These are phyloP conservation scores for Drosophila sordidapex DNA, from an alignment of 2,888 invertebrate genomes.

Conservation along the genomic window DNA sequence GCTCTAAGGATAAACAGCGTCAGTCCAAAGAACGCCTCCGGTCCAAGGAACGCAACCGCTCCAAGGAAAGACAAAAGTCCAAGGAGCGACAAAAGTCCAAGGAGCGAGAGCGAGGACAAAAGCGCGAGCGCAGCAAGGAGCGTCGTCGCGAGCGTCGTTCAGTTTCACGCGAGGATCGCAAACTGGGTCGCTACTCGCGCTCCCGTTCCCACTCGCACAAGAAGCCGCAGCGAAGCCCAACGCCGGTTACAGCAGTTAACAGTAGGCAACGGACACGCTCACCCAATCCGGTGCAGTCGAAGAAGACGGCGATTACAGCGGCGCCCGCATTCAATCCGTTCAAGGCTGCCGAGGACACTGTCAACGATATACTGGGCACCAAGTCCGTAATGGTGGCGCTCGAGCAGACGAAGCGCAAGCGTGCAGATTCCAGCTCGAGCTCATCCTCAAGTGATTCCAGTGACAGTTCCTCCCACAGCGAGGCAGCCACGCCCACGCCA, in stretches of 20 bases:
- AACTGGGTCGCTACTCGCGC: slow-evolving; percentile 40
- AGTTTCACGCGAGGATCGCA: slow-evolving; percentile 37
- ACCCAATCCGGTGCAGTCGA: slow-evolving; percentile 32
- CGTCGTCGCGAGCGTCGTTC: slow-evolving; percentile 33
- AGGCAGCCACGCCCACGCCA: slow-evolving; percentile 50
- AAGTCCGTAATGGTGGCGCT: slow-evolving; percentile 69
- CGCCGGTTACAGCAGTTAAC: slow-evolving; percentile 7
- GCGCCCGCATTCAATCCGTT: slow-evolving; percentile 75
- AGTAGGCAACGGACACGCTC: slow-evolving; percentile 43
- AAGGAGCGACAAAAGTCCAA: slow-evolving; percentile 21
- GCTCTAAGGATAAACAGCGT: slow-evolving; percentile 15
- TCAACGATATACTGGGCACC: slow-evolving; percentile 69
- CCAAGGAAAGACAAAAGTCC: slow-evolving; percentile 21
- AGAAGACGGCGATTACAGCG: slow-evolving; percentile 27
- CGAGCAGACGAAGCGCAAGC: slow-evolving; percentile 61
- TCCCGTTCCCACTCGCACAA: slow-evolving; percentile 52
- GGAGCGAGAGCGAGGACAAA: slow-evolving; percentile 28
- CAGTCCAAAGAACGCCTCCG: slow-evolving; percentile 21
- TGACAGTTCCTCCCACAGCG: slow-evolving; percentile 45
- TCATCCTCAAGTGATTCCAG: slow-evolving; percentile 52
- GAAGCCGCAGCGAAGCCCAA: slow-evolving; percentile 15
- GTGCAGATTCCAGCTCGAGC: slow-evolving; percentile 53
- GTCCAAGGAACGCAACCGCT: neutral
- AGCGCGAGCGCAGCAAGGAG: slow-evolving; percentile 36
- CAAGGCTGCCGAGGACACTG: slow-evolving; percentile 70